Percentiles rank a stretch among this genome's conserved stretches.
Conservation (phyloP, 2,797 vertebrate genomes). For the Schizothorax lantsangensis region DNA sequence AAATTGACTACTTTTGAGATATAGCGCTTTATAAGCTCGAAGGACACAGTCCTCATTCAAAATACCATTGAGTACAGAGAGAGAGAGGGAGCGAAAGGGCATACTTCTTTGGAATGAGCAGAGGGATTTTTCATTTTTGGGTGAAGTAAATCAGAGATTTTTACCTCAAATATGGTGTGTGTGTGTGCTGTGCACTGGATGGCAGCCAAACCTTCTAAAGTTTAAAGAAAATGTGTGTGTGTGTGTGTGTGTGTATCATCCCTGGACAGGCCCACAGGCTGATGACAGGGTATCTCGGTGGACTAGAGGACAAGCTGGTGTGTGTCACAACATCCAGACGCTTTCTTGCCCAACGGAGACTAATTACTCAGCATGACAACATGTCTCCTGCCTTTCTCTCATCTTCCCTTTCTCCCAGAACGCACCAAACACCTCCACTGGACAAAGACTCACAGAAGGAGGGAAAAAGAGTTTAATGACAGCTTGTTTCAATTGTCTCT, state of each 20-base stretch:
- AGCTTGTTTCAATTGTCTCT: constrained; percentile 20
- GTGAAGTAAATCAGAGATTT: background rate
- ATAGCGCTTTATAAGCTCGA: background rate
- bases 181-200: constrained; percentile 38
- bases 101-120: background rate
- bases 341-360: constrained; percentile 61
- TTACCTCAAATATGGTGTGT: constrained; percentile 6
- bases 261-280: constrained; percentile 57
- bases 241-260: constrained; percentile 42
- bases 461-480: constrained; percentile 49
- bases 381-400: constrained; percentile 52
- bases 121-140: background rate
- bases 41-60: background rate
- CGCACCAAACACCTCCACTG: constrained; percentile 32
- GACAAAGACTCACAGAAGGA: constrained; percentile 41
- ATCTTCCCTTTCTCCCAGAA: constrained; percentile 43
- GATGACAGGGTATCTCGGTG: constrained; percentile 64
- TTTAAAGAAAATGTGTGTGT: constrained; percentile 29
- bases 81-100: background rate
- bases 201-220: constrained; percentile 42
- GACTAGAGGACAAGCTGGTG: constrained; percentile 63
- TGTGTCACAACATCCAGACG: constrained; percentile 62
- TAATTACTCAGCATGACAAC: constrained; percentile 67
- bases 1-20: background rate
- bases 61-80: background rate